phyloP scores from a whole-genome alignment of 1,140 invertebrate species.

The Mactra quadrangularis region DNA sequence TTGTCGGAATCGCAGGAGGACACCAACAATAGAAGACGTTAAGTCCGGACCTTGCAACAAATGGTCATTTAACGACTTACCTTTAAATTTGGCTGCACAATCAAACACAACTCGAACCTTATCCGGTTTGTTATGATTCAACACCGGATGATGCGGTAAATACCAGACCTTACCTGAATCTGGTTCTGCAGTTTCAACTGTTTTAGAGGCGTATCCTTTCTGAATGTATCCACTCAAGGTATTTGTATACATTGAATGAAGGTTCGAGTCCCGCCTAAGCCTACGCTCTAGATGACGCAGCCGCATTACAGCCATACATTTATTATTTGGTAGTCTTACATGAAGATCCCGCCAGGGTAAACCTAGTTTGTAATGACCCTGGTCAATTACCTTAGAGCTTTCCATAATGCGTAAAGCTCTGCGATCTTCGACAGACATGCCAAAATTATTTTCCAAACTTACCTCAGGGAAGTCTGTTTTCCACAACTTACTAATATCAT shows the following conservation, averaged over 20 bases:
- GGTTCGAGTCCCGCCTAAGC: not conserved
- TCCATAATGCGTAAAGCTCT: conserved; percentile 5
- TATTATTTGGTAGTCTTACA: no score
- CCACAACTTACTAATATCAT: conserved; percentile 12
- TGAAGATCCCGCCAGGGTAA: not conserved
- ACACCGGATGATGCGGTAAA: conserved; percentile 66
- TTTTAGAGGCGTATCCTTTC: conserved; percentile 10
- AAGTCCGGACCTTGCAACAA: conserved; percentile 79
- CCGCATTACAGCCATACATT: not conserved
- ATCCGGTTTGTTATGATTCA: conserved; percentile 61
- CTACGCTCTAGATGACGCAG: conserved; percentile 2
- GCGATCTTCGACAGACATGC: conserved; percentile 31
- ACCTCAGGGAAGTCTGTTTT: conserved; percentile 21
- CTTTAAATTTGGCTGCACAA: conserved; percentile 58
- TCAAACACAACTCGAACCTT: conserved; percentile 70
- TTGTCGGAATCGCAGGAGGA: conserved; percentile 67
- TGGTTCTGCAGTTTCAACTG: not conserved
- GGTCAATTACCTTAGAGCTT: not conserved
- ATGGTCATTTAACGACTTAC: conserved; percentile 71
- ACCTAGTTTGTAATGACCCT: conserved; percentile 22
- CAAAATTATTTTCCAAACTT: not conserved
- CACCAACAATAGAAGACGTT: conserved; percentile 73
- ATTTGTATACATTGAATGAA: conserved; percentile 1
- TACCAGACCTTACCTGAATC: conserved; percentile 54
- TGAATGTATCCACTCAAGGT: conserved; percentile 9